Percentiles rank a stretch among this genome's conserved stretches.
Evolutionary conservation across 2,888 invertebrate species (phyloP).

Genomic region (Cyclophora punctaria): DNA sequence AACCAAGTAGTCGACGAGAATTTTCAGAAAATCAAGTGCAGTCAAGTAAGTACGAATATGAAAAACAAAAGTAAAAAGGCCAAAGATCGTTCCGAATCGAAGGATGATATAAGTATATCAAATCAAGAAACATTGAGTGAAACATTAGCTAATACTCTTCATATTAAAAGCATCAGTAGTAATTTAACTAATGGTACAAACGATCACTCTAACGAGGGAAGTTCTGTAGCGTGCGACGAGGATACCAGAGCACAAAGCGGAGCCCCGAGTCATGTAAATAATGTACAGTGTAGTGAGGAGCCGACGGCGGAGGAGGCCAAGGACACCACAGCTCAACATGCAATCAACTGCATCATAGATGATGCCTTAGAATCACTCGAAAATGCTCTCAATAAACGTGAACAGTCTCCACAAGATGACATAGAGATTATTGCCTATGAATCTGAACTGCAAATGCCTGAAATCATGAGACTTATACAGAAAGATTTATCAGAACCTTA

Average conservation of each 20-base stretch:
- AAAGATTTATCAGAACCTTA: conserved; percentile 99
- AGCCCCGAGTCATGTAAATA: conserved; percentile 51
- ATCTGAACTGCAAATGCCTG: conserved; percentile 98
- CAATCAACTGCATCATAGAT: conserved; percentile 33
- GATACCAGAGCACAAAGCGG: conserved; percentile 36
- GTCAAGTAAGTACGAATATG: conserved; percentile 53
- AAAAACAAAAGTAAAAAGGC: conserved; percentile 68
- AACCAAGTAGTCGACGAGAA: conserved; percentile 60
- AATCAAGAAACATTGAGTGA: conserved; percentile 57
- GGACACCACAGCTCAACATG: conserved; percentile 26
- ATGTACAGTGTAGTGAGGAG: conserved; percentile 54
- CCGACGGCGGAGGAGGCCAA: conserved; percentile 28
- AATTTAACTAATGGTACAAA: conserved; percentile 66
- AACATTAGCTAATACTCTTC: conserved; percentile 58
- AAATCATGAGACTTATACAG: conserved; percentile 98
- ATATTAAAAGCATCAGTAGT: conserved; percentile 59
- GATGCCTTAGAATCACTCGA: conserved; percentile 37
- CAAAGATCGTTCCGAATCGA: conserved; percentile 62
- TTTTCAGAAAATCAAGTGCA: conserved; percentile 59
- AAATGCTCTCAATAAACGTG: conserved; percentile 32
- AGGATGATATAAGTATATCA: conserved; percentile 50
- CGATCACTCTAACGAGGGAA: conserved; percentile 49
- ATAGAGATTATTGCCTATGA: conserved; percentile 80
- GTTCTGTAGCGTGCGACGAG: conserved; percentile 33
- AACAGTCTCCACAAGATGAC: conserved; percentile 41